Percentiles rank a stretch among this genome's conserved stretches.
phyloP scores from a whole-genome alignment of 2,888 invertebrate species.

The Melipona bicolor region DNA sequence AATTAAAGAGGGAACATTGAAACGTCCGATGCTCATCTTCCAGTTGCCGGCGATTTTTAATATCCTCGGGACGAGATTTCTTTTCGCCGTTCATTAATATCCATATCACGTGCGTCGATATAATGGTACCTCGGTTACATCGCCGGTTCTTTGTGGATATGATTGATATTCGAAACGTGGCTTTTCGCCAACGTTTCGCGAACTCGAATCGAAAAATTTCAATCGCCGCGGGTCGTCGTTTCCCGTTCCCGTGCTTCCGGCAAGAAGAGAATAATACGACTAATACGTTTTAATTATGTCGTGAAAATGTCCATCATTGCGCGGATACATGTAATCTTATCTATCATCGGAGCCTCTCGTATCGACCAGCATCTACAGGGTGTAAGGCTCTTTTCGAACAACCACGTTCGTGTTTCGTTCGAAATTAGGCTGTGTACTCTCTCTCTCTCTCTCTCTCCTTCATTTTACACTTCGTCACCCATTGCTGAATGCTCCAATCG shows the following conservation, averaged over 20 bases:
- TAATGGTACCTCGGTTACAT: constrained; percentile 10
- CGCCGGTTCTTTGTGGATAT: not conserved
- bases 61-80: not conserved
- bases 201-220: constrained; percentile 5
- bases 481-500: not conserved
- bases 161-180: constrained; percentile 27
- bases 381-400: not conserved
- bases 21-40: not conserved
- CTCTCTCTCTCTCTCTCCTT: not conserved
- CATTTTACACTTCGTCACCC: constrained; percentile 13
- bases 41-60: not conserved
- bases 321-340: constrained; percentile 5
- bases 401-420: not conserved
- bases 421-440: constrained; percentile 4
- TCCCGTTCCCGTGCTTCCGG: not conserved
- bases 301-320: constrained; percentile 19
- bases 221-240: not conserved
- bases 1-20: not conserved
- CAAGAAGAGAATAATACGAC: not conserved
- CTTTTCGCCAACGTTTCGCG: not conserved
- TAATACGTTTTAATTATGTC: constrained; percentile 27
- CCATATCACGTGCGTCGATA: constrained; percentile 2
- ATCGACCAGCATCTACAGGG: too few species aligned
- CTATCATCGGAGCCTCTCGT: not conserved
- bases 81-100: constrained; percentile 1